These are phyloP conservation scores for Apostichopus parvimensis DNA, from an alignment of 35 echinoderm and acorn worm species.

Conservation along the genomic window DNA sequence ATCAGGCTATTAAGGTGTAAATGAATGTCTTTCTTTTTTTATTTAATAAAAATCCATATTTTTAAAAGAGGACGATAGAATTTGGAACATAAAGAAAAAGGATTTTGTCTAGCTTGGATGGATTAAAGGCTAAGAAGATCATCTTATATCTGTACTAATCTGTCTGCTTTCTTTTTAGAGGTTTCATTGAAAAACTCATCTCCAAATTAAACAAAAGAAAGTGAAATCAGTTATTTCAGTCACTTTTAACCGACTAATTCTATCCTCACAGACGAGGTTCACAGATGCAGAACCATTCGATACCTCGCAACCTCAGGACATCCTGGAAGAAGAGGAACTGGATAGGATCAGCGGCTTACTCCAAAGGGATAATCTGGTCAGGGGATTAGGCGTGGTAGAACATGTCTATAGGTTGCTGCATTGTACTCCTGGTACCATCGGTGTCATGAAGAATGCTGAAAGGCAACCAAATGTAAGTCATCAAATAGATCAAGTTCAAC, in stretches of 20 bases:
- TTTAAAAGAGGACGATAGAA: no score
- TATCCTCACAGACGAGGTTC: constrained; percentile 9
- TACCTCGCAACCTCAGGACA: constrained; percentile 74
- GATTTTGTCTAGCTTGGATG: no score
- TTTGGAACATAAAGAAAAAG: no score
- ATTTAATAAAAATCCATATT: no score
- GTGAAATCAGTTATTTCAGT: no score
- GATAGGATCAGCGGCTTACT: constrained; percentile 90
- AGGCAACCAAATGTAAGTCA: constrained; percentile 87
- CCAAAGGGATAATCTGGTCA: constrained; percentile 92
- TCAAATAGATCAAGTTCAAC: background rate
- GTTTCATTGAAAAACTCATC: no score
- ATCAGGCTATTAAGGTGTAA: background rate
- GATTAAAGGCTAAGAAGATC: no score
- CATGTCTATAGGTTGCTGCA: constrained; percentile 97
- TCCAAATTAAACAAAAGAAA: no score
- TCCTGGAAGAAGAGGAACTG: constrained; percentile 89
- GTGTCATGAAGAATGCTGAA: constrained; percentile 92
- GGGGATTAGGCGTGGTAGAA: constrained; percentile 93
- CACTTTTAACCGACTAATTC: background rate
- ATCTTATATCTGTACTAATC: no score
- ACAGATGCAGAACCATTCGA: constrained; percentile 66
- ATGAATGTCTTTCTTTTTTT: no score
- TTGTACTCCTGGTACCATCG: constrained; percentile 89
- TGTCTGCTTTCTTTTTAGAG: no score